Evolutionary conservation across 2,797 vertebrate genomes (phyloP).

Genomic region (Varecia variegata): DNA sequence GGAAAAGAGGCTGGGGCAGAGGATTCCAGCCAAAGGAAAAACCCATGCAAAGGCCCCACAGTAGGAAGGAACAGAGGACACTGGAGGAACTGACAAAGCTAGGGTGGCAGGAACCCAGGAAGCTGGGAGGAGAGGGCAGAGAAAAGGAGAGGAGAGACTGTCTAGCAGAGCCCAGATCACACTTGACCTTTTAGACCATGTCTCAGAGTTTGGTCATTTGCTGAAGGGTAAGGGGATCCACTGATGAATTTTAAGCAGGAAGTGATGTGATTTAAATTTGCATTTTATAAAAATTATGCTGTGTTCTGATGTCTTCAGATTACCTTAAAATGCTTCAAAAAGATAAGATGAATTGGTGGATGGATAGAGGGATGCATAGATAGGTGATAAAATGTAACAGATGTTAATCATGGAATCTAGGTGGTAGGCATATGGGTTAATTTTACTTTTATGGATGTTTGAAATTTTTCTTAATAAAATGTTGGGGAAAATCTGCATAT

Average conservation of each 20-base stretch:
- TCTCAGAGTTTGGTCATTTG: neutral
- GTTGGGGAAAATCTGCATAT: conserved; percentile 11
- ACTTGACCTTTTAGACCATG: neutral
- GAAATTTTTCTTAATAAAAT: neutral
- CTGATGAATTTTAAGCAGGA: neutral
- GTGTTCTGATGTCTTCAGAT: neutral
- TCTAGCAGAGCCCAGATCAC: neutral
- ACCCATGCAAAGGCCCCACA: neutral
- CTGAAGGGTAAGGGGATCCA: neutral
- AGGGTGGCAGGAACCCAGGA: neutral
- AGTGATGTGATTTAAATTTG: neutral
- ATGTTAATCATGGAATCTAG: conserved; percentile 4
- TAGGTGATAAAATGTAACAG: neutral
- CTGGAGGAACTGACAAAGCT: neutral
- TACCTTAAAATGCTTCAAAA: neutral
- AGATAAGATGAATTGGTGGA: neutral
- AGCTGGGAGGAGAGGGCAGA: neutral
- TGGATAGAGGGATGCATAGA: neutral
- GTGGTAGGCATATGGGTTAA: neutral
- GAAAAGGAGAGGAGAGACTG: neutral
- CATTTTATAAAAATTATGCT: conserved; percentile 6
- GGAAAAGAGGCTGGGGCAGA: neutral
- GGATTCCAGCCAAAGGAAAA: neutral
- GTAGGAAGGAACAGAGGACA: neutral
- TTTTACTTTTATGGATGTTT: conserved; percentile 3